Base-by-base conservation (phyloP, 2,888 invertebrate genomes). In the Noctua janthe region DNA sequence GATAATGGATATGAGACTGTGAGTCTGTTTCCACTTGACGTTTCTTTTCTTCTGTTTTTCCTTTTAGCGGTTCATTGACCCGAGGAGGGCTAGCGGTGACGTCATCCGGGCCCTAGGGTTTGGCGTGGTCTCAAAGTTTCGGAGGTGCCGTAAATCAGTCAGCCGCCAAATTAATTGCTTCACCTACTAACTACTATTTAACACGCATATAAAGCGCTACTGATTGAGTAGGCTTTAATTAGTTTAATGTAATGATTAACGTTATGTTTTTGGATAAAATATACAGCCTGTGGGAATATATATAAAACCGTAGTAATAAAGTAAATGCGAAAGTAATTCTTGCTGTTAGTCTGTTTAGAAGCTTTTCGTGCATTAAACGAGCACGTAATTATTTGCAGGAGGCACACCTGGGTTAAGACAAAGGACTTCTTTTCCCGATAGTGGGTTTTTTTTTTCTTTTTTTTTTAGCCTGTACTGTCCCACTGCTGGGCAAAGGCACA, bases 111-210 rank as follows among this genome's bases (percentile, higher is more conserved):
- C 81, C 71, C 83, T 66, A 70, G 80, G 80, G 81, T 77, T 81
- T 84, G 72, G 76, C 79, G 80, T 83, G 79, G 78, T 86, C 82
- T 84, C 82, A 82, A 83, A 89, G 83, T 85, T 83, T 80, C 76
- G 59, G 76, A 81, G 81, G 80, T 77, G 80, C 72, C 77, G 80
- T 90, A 89, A 89, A 90, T 90, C 90, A 90, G 89, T 80, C 89
- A 77, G 78, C 54, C 76, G 67, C 83, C 54, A 81, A 89, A 90
- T 89, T 88, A 90, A 88, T 89, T 80, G 80, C 83, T 56, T 47
- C 71, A 66, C 79, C 23, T 62, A 82, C 77, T 87, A 85, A 88
- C 85, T 85, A 80, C 80, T 83, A 72, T 76, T 85, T 79, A 85
- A 84, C 90, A 89, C 87, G 90, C 89, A 88, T 79, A 78, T 78